phyloP scores from a whole-genome alignment of 1,140 invertebrate species.

The Cydia pomonella region DNA sequence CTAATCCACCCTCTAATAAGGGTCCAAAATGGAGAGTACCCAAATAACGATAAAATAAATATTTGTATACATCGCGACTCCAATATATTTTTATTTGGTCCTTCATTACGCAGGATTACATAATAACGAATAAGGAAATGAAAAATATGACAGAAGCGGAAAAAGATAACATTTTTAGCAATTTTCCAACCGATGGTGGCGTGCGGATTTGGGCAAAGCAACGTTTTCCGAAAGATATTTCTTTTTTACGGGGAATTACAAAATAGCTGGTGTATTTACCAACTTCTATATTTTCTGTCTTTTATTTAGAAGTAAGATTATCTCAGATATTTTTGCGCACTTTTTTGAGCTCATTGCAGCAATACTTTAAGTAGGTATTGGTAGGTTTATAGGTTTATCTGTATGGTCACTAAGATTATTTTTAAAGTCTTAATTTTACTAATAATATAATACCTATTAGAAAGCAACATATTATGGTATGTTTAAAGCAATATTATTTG shows the following conservation, averaged over 20 bases:
- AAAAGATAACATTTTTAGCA: neutral
- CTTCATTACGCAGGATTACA: slow-evolving; percentile 7
- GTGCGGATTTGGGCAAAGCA: neutral
- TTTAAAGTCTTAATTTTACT: too few species aligned
- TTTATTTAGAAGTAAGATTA: neutral
- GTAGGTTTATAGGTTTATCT: too few species aligned
- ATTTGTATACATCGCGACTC: neutral
- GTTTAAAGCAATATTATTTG: too few species aligned
- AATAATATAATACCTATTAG: too few species aligned
- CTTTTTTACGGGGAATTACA: neutral
- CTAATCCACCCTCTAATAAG: neutral
- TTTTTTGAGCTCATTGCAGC: too few species aligned
- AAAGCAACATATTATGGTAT: too few species aligned
- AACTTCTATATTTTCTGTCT: neutral
- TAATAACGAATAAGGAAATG: slow-evolving; percentile 6
- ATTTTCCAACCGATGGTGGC: neutral
- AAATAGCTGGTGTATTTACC: neutral
- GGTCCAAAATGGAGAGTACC: neutral
- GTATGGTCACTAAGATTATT: too few species aligned
- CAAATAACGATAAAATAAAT: neutral
- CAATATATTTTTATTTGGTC: neutral
- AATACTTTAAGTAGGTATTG: too few species aligned
- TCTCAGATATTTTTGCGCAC: neutral
- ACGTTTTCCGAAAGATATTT: neutral
- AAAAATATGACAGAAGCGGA: neutral